Base-by-base conservation (phyloP, 2,797 vertebrate genomes). In the Silurus lanzhouensis region DNA sequence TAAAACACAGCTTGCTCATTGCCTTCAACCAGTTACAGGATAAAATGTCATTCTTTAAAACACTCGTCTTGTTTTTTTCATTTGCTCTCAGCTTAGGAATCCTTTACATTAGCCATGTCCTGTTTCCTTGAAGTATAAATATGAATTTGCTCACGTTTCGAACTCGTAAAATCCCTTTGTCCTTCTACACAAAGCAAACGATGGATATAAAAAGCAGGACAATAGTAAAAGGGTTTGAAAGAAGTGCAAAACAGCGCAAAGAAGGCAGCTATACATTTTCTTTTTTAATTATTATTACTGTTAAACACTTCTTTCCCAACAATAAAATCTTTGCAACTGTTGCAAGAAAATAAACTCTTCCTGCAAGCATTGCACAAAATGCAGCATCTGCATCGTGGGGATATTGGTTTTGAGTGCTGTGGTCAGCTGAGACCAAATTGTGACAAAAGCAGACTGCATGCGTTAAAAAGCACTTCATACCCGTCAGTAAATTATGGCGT, bases 61-160 rank as follows among this genome's bases (percentile, higher is more conserved):
- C 60, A 48, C 31, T 25, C 25, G 1, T 79, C 58, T 77, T 77
- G 57, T 31, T 79, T 79, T 79, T 61, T 61, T 79, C 14, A 64
- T 64, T 64, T 25, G 44, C 60, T 80, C 38, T 17, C 38, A n/a
- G 52, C 1, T 1, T 9, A 48, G 77, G 22, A 63, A 64, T 48
- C 60, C 60, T n/a, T 6, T 44, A 63, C 38, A n/a, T 63, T n/a
- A 15, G n/a, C 6, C 31, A 60, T 77, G 19, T 78, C 58, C 19
- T 31, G 15, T 61, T 44, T 60, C 55, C 17, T 38, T 77, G 27
- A 77, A 38, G 25, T 27, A 38, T 38, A 31, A 58, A 60, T 77
- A 75, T 25, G 25, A 31, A 17, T 58, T 77, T 77, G 15, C 46
- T 19, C 52, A 19, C 46, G 14, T 74, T 38, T 38, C 3, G 48